Conservation (phyloP, 2,797 vertebrate genomes). For the Steatocranus sp. region DNA sequence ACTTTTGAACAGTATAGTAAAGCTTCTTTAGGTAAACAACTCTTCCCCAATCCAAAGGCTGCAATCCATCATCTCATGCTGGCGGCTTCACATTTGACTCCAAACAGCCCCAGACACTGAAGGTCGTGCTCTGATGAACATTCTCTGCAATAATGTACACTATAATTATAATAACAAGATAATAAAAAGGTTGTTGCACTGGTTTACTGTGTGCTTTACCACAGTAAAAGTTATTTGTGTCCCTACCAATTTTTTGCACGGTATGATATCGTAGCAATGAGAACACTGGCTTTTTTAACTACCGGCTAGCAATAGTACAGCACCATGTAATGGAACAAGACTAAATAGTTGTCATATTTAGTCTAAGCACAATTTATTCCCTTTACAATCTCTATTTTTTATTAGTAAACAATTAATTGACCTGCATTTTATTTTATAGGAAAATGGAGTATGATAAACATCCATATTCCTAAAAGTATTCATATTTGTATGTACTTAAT, state of each 20-base stretch:
- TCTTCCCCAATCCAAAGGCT: background rate
- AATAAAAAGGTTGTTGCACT: background rate
- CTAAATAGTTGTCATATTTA: background rate
- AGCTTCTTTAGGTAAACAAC: background rate
- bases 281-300: background rate
- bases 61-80: background rate
- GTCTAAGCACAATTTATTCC: background rate
- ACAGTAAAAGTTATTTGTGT: background rate
- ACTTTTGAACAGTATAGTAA: background rate
- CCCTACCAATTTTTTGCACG: background rate
- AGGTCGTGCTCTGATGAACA: background rate
- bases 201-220: background rate
- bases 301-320: background rate
- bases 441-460: background rate
- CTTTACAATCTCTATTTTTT: background rate
- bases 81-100: background rate
- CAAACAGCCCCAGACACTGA: background rate
- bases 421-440: background rate
- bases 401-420: background rate
- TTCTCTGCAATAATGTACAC: background rate
- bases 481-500: background rate
- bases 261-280: background rate
- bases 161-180: background rate
- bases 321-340: background rate
- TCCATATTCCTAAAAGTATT: background rate